Evolutionary conservation across 2,888 invertebrate genomes (phyloP), one percentile per base, ranked within the genome.

Genomic region (Liopterus haemorrhoidalis): DNA sequence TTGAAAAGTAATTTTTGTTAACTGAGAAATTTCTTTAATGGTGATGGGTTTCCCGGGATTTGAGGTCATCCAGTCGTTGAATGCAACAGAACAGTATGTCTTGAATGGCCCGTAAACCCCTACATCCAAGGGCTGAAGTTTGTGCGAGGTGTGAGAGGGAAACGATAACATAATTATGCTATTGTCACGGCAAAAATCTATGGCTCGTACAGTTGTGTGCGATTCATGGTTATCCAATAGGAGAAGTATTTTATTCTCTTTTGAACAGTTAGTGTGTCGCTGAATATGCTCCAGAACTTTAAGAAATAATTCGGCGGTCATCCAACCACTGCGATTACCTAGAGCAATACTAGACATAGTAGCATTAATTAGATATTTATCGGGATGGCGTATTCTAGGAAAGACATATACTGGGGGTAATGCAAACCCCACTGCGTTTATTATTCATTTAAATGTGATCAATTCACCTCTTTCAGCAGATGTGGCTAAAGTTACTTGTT

Each of bases 131-230:
- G 61, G 61, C 49, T 64, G 62, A 9, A 62, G 41, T 39, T 54
- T 54, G 48, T 64, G 61, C 25, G 53, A 50, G 43, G 57, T 58
- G 37, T 64, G 61, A 5, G 61, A 61, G 16, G 63, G 60, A 44
- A 66, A 58, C 9, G 61, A 57, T 11, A 63, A 43, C 41, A 63
- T 38, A 16, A 61, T 49, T 31, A 67, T 56, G 4, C 63, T 62
- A 53, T 61, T 58, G 32, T 59, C 57, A 49, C 57, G 58, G 24
- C 58, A 57, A 56, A 54, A 54, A 46, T 58, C 41, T 30, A 67
- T 52, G 39, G 54, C 52, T 37, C 54, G 53, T 27, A 62, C 43
- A 12, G 56, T 54, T 28, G 56, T 47, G 46, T 63, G 63, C 5
- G 53, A 57, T 48, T 61, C 61, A 50, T 64, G 59, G 46, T 64